phyloP scores from a whole-genome alignment of 2,113 vertebrate species.

The Cyprinodon tularosa region DNA sequence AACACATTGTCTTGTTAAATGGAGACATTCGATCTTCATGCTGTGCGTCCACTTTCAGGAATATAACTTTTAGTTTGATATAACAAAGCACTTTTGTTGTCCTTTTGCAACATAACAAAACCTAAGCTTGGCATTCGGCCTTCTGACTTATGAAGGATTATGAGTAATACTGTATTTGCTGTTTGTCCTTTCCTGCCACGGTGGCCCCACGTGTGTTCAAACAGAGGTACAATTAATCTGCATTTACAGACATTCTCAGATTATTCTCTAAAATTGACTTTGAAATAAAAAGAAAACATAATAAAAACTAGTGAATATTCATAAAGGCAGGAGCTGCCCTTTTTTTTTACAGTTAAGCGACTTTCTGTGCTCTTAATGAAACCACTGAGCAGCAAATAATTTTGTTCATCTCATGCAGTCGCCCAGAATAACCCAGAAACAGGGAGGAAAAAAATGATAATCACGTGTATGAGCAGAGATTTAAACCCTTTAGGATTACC shows the following conservation, averaged over 20 bases:
- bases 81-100: slow-evolving; percentile 24
- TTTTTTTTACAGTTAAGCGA: slow-evolving; percentile 34
- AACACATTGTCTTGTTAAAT: slow-evolving; percentile 37
- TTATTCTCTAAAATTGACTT: background rate
- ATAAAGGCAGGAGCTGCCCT: slow-evolving; percentile 17
- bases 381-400: slow-evolving; percentile 39
- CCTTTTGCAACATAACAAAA: slow-evolving; percentile 21
- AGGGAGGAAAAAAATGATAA: slow-evolving; percentile 45
- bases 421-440: slow-evolving; percentile 70
- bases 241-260: slow-evolving; percentile 4
- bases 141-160: slow-evolving; percentile 21
- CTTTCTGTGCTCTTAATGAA: slow-evolving; percentile 13
- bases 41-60: background rate
- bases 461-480: slow-evolving; percentile 75
- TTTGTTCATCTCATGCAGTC: slow-evolving; percentile 44
- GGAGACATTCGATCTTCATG: slow-evolving; percentile 38
- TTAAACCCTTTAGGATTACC: slow-evolving; percentile 81
- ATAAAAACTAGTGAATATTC: slow-evolving; percentile 2
- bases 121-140: slow-evolving; percentile 10
- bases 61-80: slow-evolving; percentile 18
- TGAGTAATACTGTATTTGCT: slow-evolving; percentile 1
- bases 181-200: slow-evolving; percentile 9
- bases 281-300: slow-evolving; percentile 14
- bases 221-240: slow-evolving; percentile 14
- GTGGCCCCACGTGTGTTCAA: background rate